phyloP scores from a whole-genome alignment of 1,140 invertebrate species.

The Lepidurus apus region DNA sequence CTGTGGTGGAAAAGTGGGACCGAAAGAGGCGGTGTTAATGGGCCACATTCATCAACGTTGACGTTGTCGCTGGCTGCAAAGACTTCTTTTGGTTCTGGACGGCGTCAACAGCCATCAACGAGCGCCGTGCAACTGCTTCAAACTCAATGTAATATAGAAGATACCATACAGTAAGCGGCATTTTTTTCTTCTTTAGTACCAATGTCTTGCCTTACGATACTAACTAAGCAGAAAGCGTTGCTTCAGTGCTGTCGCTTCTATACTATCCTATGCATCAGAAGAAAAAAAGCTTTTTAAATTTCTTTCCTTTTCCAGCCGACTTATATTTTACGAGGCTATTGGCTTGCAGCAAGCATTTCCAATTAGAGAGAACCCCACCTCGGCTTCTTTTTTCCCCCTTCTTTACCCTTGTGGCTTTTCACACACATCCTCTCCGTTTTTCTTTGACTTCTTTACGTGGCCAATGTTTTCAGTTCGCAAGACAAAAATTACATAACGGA shows the following conservation, averaged over 20 bases:
- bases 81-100: not conserved
- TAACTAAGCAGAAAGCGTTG: not conserved
- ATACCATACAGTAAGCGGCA: not conserved
- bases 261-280: not conserved
- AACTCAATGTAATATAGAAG: not conserved
- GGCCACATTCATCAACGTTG: conserved; percentile 10
- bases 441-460: not conserved
- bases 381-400: not conserved
- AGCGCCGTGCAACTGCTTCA: not conserved
- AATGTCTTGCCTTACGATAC: not conserved
- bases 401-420: not conserved
- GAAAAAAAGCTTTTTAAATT: not conserved
- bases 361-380: not conserved
- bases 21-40: conserved; percentile 14
- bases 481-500: not conserved
- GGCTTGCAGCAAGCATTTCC: conserved; percentile 5
- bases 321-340: not conserved
- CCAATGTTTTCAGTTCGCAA: not conserved
- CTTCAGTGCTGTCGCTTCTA: not conserved
- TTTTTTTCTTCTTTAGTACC: not conserved
- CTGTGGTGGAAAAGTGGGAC: not conserved
- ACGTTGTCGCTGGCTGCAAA: conserved; percentile 4
- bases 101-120: conserved; percentile 11
- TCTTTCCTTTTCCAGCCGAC: not conserved
- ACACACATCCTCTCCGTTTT: not conserved